These are phyloP conservation scores for Catostomus latipinnis DNA, from an alignment of 2,797 vertebrate genomes.

Conservation along the genomic window DNA sequence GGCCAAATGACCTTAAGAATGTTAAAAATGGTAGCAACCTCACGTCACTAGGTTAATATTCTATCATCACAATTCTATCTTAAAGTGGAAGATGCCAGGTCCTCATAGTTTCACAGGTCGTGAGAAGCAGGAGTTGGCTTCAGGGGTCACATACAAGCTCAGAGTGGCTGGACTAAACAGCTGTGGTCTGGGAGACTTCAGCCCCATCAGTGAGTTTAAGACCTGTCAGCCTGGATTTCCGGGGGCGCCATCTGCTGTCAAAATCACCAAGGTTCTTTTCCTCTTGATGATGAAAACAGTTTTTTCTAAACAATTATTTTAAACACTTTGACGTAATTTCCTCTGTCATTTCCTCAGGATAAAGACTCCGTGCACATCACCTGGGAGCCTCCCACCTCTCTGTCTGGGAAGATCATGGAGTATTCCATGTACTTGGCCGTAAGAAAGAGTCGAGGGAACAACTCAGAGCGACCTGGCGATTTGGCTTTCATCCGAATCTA, in stretches of 20 bases:
- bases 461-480: conserved; percentile 80
- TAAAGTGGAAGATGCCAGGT: conserved; percentile 78
- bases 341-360: conserved; percentile 73
- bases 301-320: neutral
- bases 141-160: conserved; percentile 91
- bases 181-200: conserved; percentile 90
- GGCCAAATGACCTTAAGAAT: no score
- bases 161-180: conserved; percentile 93
- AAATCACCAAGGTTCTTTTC: conserved; percentile 88
- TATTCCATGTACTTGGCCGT: conserved; percentile 98
- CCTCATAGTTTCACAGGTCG: conserved; percentile 83
- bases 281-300: neutral
- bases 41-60: neutral
- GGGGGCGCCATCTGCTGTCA: conserved; percentile 95
- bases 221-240: conserved; percentile 97
- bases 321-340: neutral
- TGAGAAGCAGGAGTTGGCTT: conserved; percentile 85
- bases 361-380: conserved; percentile 93
- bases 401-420: conserved; percentile 93
- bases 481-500: conserved; percentile 96
- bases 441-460: conserved; percentile 80
- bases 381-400: conserved; percentile 92
- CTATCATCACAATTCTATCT: neutral
- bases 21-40: neutral
- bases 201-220: conserved; percentile 92